Base-by-base conservation (phyloP, 2,888 invertebrate genomes). In the Odontocerum albicorne region DNA sequence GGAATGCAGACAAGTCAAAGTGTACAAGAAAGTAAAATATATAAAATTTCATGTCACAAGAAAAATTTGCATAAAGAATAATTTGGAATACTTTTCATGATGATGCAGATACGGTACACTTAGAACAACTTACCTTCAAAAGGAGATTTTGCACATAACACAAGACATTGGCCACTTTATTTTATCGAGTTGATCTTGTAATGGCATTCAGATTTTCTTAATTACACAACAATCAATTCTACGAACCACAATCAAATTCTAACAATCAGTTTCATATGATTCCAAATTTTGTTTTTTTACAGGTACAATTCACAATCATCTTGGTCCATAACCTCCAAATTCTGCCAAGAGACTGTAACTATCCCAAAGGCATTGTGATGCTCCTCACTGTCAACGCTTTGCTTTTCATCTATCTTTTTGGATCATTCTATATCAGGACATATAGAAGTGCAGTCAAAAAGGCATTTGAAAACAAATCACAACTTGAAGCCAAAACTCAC, bases 291-390 rank as follows among this genome's bases (percentile, higher is more conserved):
- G 16, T 61, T 68, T 68, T 19, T 12, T 66, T 67, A 33, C 73
- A 87, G 87, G 74, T 85, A 49, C 90, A 91, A 71, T 91, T 91
- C 70, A 73, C 81, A 65, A 84, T 90, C 36, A 85, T 91, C 66
- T 82, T 90, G 67, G 77, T 84, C 50, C 90, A 91, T 69, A 84
- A 86, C 64, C 69, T 82, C 47, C 75, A 75, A 63, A 79, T 87
- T 4, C 80, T 84, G 75, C 75, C 80, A 62, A 77, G 82, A 59
- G 85, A 83, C 62, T 88, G 88, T 70, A 82, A 84, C 66, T 85
- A 86, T 64, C 88, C 90, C 0, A 88, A 86, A 65, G 69, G 77
- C 10, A 80, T 90, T 63, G 83, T 85, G 40, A 80, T 81, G 60
- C 74, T 90, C 42, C 77, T 90, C 13, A 72, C 80, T 1, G 72